phyloP scores from a whole-genome alignment of 2,797 vertebrate genomes.

The Falco columbarius region DNA sequence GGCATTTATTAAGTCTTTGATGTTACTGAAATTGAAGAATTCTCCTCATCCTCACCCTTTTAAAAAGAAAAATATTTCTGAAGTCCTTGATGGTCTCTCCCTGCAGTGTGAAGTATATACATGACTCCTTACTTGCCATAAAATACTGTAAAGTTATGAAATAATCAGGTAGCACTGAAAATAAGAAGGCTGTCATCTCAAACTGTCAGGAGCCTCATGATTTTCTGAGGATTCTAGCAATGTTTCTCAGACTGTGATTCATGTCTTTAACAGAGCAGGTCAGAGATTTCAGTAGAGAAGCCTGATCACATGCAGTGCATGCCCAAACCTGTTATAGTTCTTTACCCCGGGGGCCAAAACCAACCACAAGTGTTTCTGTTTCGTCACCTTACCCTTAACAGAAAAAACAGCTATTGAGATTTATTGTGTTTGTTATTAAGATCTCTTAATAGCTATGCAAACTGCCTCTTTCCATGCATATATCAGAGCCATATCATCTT shows the following conservation, averaged over 20 bases:
- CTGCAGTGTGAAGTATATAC: not conserved
- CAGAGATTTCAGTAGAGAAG: conserved; percentile 14
- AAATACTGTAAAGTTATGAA: not conserved
- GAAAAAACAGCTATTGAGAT: conserved; percentile 23
- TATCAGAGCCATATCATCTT: conserved; percentile 22
- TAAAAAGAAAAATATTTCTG: not conserved
- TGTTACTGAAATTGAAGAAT: not conserved
- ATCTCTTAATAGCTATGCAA: conserved; percentile 41
- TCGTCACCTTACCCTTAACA: not conserved
- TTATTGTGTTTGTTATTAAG: conserved; percentile 42
- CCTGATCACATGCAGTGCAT: not conserved
- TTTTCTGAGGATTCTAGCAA: not conserved
- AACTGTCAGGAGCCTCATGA: not conserved
- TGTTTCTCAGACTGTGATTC: conserved; percentile 30
- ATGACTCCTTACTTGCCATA: not conserved
- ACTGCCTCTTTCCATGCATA: not conserved
- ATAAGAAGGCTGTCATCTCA: not conserved
- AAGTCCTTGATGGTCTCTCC: not conserved
- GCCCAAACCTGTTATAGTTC: conserved; percentile 37
- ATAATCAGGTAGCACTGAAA: not conserved
- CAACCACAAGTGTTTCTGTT: conserved; percentile 35
- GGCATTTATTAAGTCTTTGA: not conserved
- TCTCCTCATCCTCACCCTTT: not conserved
- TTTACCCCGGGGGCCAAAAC: conserved; percentile 25
- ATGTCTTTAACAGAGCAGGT: conserved; percentile 11